These are phyloP conservation scores for Hyposoter dolosus DNA, from an alignment of 2,888 invertebrate species.

Conservation along the genomic window DNA sequence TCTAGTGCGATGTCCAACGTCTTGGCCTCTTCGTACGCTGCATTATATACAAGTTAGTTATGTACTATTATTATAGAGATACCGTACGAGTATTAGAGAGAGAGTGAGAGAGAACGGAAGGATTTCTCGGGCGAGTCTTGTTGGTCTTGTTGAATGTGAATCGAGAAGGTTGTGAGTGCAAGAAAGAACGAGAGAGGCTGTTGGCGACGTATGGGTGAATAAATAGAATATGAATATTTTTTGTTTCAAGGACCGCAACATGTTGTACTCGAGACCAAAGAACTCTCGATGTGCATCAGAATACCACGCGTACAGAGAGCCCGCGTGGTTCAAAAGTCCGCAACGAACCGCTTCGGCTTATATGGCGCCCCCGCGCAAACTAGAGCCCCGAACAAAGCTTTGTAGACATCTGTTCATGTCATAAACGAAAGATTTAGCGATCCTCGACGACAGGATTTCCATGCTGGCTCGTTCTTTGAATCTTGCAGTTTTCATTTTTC, in stretches of 20 bases:
- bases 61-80: slow-evolving; percentile 31
- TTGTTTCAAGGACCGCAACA: slow-evolving; percentile 31
- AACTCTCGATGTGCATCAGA: slow-evolving; percentile 28
- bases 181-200: neutral
- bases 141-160: slow-evolving; percentile 33
- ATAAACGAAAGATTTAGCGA: slow-evolving; percentile 76
- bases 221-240: slow-evolving; percentile 26
- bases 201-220: neutral
- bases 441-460: slow-evolving; percentile 45
- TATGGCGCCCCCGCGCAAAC: slow-evolving; percentile 82
- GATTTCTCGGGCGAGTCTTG: slow-evolving; percentile 27
- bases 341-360: slow-evolving; percentile 73
- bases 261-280: slow-evolving; percentile 30
- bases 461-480: slow-evolving; percentile 2
- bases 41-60: slow-evolving; percentile 44
- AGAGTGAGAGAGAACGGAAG: slow-evolving; percentile 53
- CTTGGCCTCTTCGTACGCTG: slow-evolving; percentile 41
- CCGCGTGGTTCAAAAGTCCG: slow-evolving; percentile 48
- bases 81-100: slow-evolving; percentile 41
- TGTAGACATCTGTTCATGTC: slow-evolving; percentile 84
- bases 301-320: slow-evolving; percentile 35
- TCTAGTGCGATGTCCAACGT: slow-evolving; percentile 56
- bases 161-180: slow-evolving; percentile 27
- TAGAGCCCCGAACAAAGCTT: slow-evolving; percentile 81
- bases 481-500: neutral